Evolutionary conservation across 2,113 vertebrate genomes (phyloP), one percentile per base, ranked within the genome.

Genomic region (Azemiops feae): DNA sequence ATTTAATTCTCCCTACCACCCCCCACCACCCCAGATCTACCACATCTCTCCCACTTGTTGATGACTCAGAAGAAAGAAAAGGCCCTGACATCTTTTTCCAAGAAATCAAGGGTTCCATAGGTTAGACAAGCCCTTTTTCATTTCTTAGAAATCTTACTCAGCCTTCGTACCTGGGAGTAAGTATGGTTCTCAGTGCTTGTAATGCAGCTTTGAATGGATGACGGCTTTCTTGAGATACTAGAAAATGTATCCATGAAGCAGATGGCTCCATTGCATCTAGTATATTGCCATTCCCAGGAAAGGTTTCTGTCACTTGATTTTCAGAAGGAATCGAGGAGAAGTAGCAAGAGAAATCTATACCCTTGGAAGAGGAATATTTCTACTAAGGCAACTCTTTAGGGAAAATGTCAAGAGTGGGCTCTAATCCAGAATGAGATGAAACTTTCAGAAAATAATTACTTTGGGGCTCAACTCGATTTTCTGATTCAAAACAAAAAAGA

Each of bases 1-100:
- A 0, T 27, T 34, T 55, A 52, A 20, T 74, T 52, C 60, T 69
- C 45, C 58, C 16, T 27, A 16, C 6, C 1, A 25, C 12, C 8
- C 0, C 22, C 34, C 0, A n/a, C n/a, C n/a, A n/a, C 22, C 34
- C 10, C 1, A 12, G 43, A 45, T 34, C 11, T 23, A 6, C 34
- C 87, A n/a, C 52, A 7, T 50, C 47, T 52, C 86, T 87, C 47
- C 47, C 45, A 8, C 25, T 16, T 30, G 34, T 43, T 81, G 74
- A 43, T 81, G 18, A 34, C 18, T 81, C 20, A 81, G 7, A 43
- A 39, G 74, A 39, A 69, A 69, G 11, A 12, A 81, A 81, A 34
- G 34, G 18, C 34, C 34, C 74, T 81, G 34, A 81, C 18, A 22
- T 8, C 74, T 43, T 88, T 53, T 4, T 3, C 87, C 50, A 53